Conservation (phyloP, 2,113 vertebrate species). For the Nesogale talazaci region DNA sequence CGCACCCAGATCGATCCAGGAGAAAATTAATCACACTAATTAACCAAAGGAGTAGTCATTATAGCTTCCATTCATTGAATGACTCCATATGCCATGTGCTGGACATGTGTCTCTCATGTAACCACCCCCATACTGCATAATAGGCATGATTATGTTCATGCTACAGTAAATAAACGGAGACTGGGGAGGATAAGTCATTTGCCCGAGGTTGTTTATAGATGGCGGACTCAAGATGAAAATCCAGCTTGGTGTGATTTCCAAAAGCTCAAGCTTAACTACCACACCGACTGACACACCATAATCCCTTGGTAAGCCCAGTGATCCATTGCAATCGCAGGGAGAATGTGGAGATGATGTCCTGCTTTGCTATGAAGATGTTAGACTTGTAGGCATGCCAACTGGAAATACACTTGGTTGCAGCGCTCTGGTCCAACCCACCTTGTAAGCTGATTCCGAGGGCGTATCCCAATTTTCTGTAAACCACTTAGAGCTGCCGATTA, state of each 20-base stretch:
- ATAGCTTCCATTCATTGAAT: constrained; percentile 43
- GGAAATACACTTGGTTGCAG: background rate
- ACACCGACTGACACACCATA: background rate
- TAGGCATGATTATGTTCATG: background rate
- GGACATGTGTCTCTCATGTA: constrained; percentile 35
- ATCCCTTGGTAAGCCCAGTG: background rate
- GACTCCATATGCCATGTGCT: constrained; percentile 2
- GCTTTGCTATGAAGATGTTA: background rate
- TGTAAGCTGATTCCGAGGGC: background rate
- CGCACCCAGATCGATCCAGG: background rate
- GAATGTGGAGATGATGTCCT: background rate
- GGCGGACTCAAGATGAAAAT: constrained; percentile 20
- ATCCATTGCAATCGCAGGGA: constrained; percentile 18
- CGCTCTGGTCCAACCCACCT: background rate
- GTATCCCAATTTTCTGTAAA: background rate
- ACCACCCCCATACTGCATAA: background rate
- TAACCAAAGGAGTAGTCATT: background rate
- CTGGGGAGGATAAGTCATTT: constrained; percentile 2
- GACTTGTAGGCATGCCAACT: background rate
- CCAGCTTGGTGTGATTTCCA: background rate
- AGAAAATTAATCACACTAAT: constrained; percentile 55
- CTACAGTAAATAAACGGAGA: constrained; percentile 23
- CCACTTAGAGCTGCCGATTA: constrained; percentile 14
- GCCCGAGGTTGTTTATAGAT: background rate
- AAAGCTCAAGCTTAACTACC: constrained; percentile 16